A percentile compares a stretch with the other conserved stretches of the same genome.
Evolutionary conservation across 2,888 invertebrate genomes (phyloP).

Genomic region (Cryptophagus acutangulus): DNA sequence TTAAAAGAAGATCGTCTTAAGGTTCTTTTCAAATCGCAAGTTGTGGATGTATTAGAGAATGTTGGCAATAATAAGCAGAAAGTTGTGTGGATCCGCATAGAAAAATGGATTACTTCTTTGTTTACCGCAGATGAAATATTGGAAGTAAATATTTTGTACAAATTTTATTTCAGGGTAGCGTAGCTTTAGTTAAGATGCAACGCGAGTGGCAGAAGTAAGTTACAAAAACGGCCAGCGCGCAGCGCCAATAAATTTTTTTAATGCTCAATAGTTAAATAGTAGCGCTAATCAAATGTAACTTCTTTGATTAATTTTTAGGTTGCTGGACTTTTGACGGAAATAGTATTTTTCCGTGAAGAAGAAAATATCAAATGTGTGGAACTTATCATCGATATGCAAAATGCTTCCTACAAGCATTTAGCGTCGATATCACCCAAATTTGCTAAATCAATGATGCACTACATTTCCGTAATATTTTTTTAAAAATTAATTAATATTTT

Average conservation of each 20-base stretch:
- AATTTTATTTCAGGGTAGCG: conserved; percentile 5
- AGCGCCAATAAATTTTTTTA: too few species aligned
- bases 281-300: too few species aligned
- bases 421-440: conserved; percentile 23
- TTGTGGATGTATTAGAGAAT: conserved; percentile 20
- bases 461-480: conserved; percentile 20
- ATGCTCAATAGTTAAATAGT: too few species aligned
- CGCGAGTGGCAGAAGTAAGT: not conserved
- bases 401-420: conserved; percentile 21
- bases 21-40: conserved; percentile 15
- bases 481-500: not conserved
- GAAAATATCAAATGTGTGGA: conserved; percentile 18
- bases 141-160: conserved; percentile 15
- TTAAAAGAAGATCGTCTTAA: conserved; percentile 14
- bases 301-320: too few species aligned
- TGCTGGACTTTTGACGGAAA: conserved; percentile 22
- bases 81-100: conserved; percentile 21
- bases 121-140: conserved; percentile 23
- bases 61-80: conserved; percentile 18
- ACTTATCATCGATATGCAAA: conserved; percentile 22
- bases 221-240: not conserved
- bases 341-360: conserved; percentile 15
- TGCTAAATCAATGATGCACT: conserved; percentile 25
- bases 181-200: conserved; percentile 1
- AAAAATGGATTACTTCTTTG: conserved; percentile 22